Evolutionary conservation across 2,888 invertebrate genomes (phyloP).

Genomic region (Spilarctia lutea): DNA sequence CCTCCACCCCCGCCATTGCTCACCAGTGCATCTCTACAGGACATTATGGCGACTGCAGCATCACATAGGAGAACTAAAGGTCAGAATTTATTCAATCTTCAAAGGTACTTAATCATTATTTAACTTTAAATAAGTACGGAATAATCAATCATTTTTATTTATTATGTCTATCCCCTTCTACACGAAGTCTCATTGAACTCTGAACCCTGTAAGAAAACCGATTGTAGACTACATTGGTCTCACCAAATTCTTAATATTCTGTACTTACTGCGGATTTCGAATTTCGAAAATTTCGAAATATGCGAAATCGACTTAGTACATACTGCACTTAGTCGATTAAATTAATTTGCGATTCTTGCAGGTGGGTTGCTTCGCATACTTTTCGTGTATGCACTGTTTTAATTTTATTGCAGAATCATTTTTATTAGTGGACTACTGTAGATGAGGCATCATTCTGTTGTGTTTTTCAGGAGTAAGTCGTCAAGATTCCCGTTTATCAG

Average conservation of each 20-base stretch:
- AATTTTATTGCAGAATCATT: background rate
- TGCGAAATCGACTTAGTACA: no score
- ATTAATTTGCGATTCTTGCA: background rate
- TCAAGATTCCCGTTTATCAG: constrained; percentile 94
- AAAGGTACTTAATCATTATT: background rate
- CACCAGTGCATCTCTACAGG: constrained; percentile 82
- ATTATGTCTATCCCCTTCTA: background rate
- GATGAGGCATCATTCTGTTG: background rate
- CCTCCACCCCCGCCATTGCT: constrained; percentile 79
- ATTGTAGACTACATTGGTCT: background rate
- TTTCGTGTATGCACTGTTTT: background rate
- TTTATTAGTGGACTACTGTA: background rate
- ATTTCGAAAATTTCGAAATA: no score
- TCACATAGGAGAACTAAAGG: constrained; percentile 82
- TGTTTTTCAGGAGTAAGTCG: constrained; percentile 75
- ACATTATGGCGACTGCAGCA: constrained; percentile 84
- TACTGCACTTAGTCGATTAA: background rate
- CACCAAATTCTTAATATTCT: background rate
- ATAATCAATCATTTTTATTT: background rate
- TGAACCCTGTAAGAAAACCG: background rate
- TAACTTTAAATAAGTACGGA: background rate
- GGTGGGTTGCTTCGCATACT: background rate
- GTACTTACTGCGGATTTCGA: no score
- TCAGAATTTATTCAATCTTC: constrained; percentile 34
- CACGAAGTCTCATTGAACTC: background rate